These are phyloP conservation scores for Cyphomyrus discorhynchus DNA, from an alignment of 2,113 vertebrate genomes.

Conservation along the genomic window DNA sequence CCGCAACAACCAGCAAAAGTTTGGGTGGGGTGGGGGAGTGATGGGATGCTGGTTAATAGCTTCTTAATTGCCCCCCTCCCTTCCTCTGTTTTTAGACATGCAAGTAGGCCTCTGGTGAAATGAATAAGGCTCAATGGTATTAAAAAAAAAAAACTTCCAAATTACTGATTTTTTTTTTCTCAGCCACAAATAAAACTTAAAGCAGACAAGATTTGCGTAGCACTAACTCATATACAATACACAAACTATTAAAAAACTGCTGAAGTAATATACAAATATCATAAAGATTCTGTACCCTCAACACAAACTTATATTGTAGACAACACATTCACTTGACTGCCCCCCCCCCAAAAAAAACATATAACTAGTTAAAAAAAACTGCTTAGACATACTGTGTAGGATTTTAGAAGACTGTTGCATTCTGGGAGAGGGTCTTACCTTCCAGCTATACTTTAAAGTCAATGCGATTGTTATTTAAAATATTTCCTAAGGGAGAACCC, in stretches of 20 bases:
- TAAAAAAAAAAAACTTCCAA: not conserved
- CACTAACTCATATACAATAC: not conserved
- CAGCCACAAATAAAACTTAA: not conserved
- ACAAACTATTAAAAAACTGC: not conserved
- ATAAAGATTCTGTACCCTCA: not conserved
- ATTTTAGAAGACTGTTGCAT: not conserved
- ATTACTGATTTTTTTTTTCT: not conserved
- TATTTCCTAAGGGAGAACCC: not conserved
- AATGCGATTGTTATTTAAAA: not conserved
- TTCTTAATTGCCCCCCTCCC: not conserved
- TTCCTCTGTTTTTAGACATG: not conserved
- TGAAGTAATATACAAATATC: not conserved
- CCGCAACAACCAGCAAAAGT: not conserved
- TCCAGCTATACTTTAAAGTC: not conserved
- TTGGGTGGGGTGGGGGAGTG: not conserved
- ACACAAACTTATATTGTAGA: slow-evolving; percentile 23
- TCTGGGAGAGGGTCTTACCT: not conserved
- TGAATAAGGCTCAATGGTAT: not conserved
- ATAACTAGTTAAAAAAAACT: not conserved
- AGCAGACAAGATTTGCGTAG: not conserved
- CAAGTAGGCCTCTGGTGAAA: not conserved
- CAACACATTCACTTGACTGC: slow-evolving; percentile 20
- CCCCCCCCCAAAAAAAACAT: not conserved
- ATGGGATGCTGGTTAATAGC: not conserved
- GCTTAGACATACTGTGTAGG: not conserved